Evolutionary conservation across 2,797 vertebrate species (phyloP).

Genomic region (Natrix natrix): DNA sequence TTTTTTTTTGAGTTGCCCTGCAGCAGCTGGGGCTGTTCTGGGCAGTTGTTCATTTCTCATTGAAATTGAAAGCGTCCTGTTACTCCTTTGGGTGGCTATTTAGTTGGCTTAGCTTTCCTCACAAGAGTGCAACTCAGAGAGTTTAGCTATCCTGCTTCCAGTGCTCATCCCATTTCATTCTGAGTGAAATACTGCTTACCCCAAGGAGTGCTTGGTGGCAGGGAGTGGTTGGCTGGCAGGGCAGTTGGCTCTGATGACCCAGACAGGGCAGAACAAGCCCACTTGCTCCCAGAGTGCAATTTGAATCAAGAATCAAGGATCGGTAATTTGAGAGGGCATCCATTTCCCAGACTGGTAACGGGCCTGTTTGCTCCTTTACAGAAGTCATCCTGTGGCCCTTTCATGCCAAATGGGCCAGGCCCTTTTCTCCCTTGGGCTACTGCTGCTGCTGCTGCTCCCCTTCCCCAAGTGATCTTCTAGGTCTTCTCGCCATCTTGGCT

Average conservation of each 20-base stretch:
- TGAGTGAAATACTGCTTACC: neutral
- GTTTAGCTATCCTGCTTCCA: neutral
- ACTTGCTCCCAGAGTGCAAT: neutral
- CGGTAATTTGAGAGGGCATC: neutral
- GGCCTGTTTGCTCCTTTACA: neutral
- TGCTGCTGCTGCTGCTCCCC: neutral
- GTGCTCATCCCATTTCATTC: neutral
- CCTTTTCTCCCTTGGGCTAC: neutral
- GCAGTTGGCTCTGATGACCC: neutral
- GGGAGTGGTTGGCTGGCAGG: neutral
- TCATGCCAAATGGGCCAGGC: neutral
- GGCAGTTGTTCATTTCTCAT: neutral
- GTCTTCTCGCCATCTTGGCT: neutral
- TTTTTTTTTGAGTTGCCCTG: neutral
- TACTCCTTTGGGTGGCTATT: neutral
- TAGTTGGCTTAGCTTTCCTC: neutral
- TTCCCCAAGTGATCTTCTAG: neutral
- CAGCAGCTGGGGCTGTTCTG: neutral
- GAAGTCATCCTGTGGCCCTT: neutral
- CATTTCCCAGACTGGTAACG: neutral
- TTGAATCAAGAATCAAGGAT: neutral
- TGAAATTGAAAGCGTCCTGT: neutral
- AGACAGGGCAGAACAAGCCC: neutral
- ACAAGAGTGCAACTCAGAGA: slow-evolving; percentile 12
- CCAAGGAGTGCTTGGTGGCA: neutral